Evolutionary conservation across 1,140 invertebrate genomes (phyloP).

Genomic region (Solenopsis fugax): DNA sequence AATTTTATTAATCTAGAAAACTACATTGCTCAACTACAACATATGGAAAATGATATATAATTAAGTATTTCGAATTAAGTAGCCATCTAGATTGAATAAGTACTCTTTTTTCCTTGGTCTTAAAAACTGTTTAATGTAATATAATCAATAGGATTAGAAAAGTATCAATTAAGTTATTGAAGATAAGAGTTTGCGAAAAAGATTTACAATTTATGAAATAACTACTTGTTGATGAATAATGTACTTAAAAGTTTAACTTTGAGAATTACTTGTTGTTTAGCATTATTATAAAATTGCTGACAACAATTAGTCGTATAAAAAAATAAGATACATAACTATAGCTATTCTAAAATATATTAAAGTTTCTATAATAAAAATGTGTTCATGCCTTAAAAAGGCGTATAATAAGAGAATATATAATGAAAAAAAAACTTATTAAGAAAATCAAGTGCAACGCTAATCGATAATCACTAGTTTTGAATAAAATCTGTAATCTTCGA

Average conservation of each 20-base stretch:
- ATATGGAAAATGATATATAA: slow-evolving; percentile 39
- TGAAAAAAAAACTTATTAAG: slow-evolving; percentile 34
- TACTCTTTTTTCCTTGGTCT: background rate
- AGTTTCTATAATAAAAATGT: slow-evolving; percentile 60
- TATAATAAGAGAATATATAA: slow-evolving; percentile 32
- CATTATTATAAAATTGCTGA: background rate
- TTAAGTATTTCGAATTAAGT: slow-evolving; percentile 36
- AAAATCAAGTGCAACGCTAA: slow-evolving; percentile 47
- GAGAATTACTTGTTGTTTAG: background rate
- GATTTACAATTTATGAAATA: slow-evolving; percentile 27
- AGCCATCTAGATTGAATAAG: slow-evolving; percentile 27
- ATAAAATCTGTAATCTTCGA: slow-evolving; percentile 29
- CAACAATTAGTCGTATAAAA: slow-evolving; percentile 16
- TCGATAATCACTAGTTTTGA: slow-evolving; percentile 34
- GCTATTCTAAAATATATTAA: slow-evolving; percentile 28
- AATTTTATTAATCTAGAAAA: slow-evolving; percentile 44
- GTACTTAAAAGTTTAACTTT: slow-evolving; percentile 55
- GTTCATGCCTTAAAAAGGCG: slow-evolving; percentile 35
- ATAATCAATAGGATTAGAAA: background rate
- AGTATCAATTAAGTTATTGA: slow-evolving; percentile 15
- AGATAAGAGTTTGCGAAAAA: background rate
- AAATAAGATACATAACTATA: slow-evolving; percentile 32
- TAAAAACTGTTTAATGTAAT: slow-evolving; percentile 5
- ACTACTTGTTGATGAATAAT: slow-evolving; percentile 42
- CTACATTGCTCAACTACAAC: slow-evolving; percentile 46